Evolutionary conservation across 2,797 vertebrate species (phyloP), one percentile per base, ranked within the genome.

Genomic region (Catharus ustulatus): DNA sequence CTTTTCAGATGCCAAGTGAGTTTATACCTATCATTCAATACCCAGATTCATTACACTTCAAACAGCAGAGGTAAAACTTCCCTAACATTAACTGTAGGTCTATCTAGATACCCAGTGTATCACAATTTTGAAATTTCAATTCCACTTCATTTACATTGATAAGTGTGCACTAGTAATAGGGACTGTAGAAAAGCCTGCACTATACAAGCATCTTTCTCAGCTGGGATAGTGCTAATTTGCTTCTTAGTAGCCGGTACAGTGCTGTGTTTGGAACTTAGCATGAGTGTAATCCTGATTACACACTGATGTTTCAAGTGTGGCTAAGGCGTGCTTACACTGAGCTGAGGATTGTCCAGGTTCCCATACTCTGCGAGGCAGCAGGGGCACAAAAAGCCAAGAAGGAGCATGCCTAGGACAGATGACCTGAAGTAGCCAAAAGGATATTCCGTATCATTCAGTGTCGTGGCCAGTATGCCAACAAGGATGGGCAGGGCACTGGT

Each of bases 81-180:
- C 40, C 18, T 45, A 85, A 29, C 17, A 52, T 1, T 45, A 13
- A 55, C 36, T 32, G 14, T 11, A 40, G 11, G 36, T 59, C 36
- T 79, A 9, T n/a, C 17, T 62, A 59, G n/a, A 45, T 3, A 66
- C 2, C 19, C 10, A 22, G 4, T 7, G 5, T 19, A 52, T 12
- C 4, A 5, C 11, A 2, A 30, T 3, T 40, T 23, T 2, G 22
- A 76, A 18, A 11, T 1, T 14, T 40, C 10, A 40, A 63, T 14
- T 24, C 16, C 2, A n/a, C 66, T 82, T 66, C 2, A 7, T n/a
- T 86, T 36, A 61, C 15, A 43, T 0, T 32, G n/a, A 5, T 21
- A 73, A 62, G 15, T 12, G 22, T 11, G 14, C 17, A 51, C 40
- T 20, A 82, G 22, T 34, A 84, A 38, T 1, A 64, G 10, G 14